Percentiles rank a stretch among this genome's conserved stretches.
Conservation (phyloP, 2,888 invertebrate species). For the Scelioninae gen. 2 region DNA sequence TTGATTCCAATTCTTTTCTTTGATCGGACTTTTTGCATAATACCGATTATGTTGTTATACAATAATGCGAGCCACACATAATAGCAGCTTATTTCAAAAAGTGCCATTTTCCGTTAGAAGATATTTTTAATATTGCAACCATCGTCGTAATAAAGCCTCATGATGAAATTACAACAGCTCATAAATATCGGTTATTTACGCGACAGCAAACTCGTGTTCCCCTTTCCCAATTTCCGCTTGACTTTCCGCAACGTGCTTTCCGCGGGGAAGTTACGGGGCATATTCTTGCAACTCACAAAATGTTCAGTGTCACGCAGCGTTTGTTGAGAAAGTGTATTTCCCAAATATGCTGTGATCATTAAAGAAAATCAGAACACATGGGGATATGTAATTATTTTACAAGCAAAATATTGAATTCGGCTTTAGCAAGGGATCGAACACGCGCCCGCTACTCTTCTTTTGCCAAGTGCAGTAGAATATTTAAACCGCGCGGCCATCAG, state of each 20-base stretch:
- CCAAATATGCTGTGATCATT: too few relatives aligned
- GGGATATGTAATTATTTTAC: too few relatives aligned
- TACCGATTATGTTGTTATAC: neutral
- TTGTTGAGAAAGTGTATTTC: too few relatives aligned
- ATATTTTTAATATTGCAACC: conserved; percentile 6
- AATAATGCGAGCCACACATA: neutral
- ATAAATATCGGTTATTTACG: conserved; percentile 16
- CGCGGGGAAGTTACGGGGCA: too few relatives aligned
- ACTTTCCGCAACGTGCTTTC: conserved; percentile 1
- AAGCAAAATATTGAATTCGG: too few relatives aligned
- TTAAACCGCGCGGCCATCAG: too few relatives aligned
- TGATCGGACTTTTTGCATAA: neutral
- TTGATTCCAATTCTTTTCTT: neutral
- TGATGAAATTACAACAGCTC: conserved; percentile 15
- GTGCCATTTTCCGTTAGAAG: conserved; percentile 6
- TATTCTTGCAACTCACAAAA: too few relatives aligned
- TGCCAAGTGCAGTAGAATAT: too few relatives aligned
- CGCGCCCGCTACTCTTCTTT: too few relatives aligned
- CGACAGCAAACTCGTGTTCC: conserved; percentile 15
- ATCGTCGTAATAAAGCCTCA: neutral
- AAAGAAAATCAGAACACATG: too few relatives aligned
- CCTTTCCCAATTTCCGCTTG: conserved; percentile 35
- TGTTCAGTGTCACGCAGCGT: too few relatives aligned
- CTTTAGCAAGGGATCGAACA: too few relatives aligned
- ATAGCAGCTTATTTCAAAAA: conserved; percentile 11